Evolutionary conservation across 1,140 invertebrate genomes (phyloP).

Genomic region (Micrasema longulum): DNA sequence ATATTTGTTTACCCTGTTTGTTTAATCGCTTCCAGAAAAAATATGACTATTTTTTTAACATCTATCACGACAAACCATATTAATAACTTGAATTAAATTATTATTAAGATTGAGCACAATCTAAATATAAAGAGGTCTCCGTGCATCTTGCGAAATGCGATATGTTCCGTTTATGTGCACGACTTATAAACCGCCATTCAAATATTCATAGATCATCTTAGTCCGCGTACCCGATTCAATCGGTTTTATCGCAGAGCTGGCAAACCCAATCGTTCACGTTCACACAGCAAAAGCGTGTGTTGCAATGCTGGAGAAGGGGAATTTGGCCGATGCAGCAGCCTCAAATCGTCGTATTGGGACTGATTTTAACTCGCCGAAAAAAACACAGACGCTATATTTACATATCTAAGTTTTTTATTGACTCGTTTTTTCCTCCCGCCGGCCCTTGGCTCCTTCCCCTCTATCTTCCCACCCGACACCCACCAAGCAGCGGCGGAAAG

Average conservation of each 20-base stretch:
- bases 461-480: neutral
- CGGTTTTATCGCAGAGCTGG: conserved; percentile 35
- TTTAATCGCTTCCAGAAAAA: too few species aligned
- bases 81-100: too few species aligned
- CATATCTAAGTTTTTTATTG: conserved; percentile 31
- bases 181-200: conserved; percentile 43
- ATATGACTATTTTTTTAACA: too few species aligned
- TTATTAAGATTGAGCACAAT: too few species aligned
- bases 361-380: conserved; percentile 34
- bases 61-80: too few species aligned
- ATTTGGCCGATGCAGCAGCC: conserved; percentile 19
- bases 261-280: conserved; percentile 30
- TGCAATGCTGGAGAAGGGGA: conserved; percentile 16
- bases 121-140: neutral
- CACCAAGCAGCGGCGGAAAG: conserved; percentile 1
- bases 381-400: conserved; percentile 17
- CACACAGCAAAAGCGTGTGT: conserved; percentile 12
- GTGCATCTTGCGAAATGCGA: neutral
- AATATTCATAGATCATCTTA: conserved; percentile 49
- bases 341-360: conserved; percentile 38
- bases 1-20: too few species aligned
- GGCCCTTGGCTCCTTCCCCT: neutral
- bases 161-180: neutral
- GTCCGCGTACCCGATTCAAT: conserved; percentile 43
- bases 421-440: conserved; percentile 5